A percentile compares a stretch with the other conserved stretches of the same genome.
Conservation (phyloP, 2,888 invertebrate genomes). For the Eumerus sabulonum region DNA sequence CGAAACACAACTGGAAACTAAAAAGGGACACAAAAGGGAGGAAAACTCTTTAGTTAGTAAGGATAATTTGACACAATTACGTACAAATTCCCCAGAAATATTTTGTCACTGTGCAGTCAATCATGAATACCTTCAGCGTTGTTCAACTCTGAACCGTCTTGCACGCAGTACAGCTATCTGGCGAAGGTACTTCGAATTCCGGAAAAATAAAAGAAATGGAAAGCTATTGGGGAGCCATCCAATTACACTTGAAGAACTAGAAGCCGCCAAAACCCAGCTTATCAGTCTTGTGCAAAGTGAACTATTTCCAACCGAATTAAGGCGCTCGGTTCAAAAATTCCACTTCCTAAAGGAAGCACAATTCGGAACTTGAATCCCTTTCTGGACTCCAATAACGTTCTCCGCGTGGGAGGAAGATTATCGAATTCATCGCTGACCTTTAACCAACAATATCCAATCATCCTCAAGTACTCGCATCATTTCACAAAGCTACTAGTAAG, state of each 20-base stretch:
- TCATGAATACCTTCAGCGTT: conserved; percentile 11
- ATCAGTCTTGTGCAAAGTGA: neutral
- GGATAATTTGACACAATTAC: conserved; percentile 13
- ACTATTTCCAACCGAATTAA: neutral
- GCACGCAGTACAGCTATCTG: conserved; percentile 19
- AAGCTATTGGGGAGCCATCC: conserved; percentile 6
- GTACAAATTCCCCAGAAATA: conserved; percentile 3
- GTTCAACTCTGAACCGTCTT: conserved; percentile 13
- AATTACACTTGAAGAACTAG: conserved; percentile 1
- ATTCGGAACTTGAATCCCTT: conserved; percentile 16
- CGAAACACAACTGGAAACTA: conserved; percentile 17
- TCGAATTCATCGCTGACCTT: too few relatives aligned
- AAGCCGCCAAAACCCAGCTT: conserved; percentile 3
- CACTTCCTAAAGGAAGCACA: neutral
- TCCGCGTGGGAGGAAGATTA: too few relatives aligned
- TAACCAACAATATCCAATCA: too few relatives aligned
- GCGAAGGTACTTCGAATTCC: conserved; percentile 26
- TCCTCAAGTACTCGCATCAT: conserved; percentile 19
- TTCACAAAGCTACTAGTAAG: conserved; percentile 23
- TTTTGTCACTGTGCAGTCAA: conserved; percentile 2
- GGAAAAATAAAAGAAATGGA: conserved; percentile 4
- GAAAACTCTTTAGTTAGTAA: conserved; percentile 6
- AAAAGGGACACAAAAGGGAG: neutral
- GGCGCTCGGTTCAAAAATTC: neutral
- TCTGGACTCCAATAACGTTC: conserved; percentile 10